Percentiles rank a stretch among this genome's conserved stretches.
These are phyloP conservation scores for Speoplatyrhinus poulsoni DNA, from an alignment of 2,113 vertebrate genomes.

Conservation along the genomic window DNA sequence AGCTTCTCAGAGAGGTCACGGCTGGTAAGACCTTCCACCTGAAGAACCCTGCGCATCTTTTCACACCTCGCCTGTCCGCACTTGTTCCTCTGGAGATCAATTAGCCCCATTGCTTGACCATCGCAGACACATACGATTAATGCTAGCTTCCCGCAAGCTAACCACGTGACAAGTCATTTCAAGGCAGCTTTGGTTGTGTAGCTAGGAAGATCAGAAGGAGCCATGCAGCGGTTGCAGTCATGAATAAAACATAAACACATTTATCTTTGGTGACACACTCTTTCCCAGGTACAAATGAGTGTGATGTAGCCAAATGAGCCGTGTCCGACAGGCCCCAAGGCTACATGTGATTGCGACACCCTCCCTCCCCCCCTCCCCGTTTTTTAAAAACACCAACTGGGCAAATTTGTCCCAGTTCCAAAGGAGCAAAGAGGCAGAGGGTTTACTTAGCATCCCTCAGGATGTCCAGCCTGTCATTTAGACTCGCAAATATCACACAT, in stretches of 20 bases:
- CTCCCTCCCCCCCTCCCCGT: no score
- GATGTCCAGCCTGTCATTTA: no score
- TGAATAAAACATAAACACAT: conserved; percentile 61
- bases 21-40: no score
- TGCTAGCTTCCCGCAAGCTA: no score
- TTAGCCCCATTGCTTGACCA: conserved; percentile 6
- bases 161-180: no score
- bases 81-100: conserved; percentile 30
- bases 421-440: conserved; percentile 30
- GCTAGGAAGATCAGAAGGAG: conserved; percentile 15
- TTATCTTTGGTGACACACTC: conserved; percentile 27
- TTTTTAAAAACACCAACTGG: not conserved
- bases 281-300: conserved; percentile 37
- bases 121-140: no score
- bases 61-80: not conserved
- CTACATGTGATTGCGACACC: no score
- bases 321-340: not conserved
- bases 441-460: conserved; percentile 3
- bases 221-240: not conserved
- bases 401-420: conserved; percentile 31
- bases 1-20: no score
- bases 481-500: no score
- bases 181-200: no score
- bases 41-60: no score
- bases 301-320: conserved; percentile 35